Evolutionary conservation across 2,888 invertebrate genomes (phyloP), one percentile per base, ranked within the genome.

Genomic region (Tanytarsus gracilentus): DNA sequence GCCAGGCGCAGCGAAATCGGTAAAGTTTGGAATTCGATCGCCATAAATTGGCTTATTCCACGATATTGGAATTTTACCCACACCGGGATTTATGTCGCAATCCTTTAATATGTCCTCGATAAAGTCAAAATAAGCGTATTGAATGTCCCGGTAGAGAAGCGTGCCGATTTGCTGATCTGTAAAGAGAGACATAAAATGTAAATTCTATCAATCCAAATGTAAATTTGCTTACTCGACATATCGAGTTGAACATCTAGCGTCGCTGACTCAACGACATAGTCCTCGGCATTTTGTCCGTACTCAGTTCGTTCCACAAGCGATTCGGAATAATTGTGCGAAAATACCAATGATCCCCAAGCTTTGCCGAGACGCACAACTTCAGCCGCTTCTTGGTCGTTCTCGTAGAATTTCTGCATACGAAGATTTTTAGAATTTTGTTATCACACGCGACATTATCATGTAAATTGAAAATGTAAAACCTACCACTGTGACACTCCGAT

Each of bases 1-100:
- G 63, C 95, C 95, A 1, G 95, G 95, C 2, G 94, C 94, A 62
- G 94, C 94, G 69, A 95, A 96, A 70, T 95, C 92, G 0, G 93
- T 94, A 69, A 96, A 94, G 68, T 88, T 88, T 0, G 93, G 89
- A 59, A 83, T 76, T 26, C 73, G 70, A 58, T 83, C 77, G 2
- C 92, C 92, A 67, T 88, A 92, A 49, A 92, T 74, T 1, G 91
- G 90, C 0, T 76, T 69, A 64, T 84, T 75, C 70, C 85, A 85
- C 80, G 87, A 71, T 48, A 75, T 64, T 1, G 74, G 74, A 6
- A 74, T 66, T 9, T 67, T 67, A 4, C 72, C 73, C 1, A 85
- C 70, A 63, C 80, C 80, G 0, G 78, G 77, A 63, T 86, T 84
- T 40, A 84, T 72, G 4, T 82, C 77, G 66, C 90, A 88, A 0